A percentile compares a stretch with the other conserved stretches of the same genome.
These are phyloP conservation scores for Tuta absoluta DNA, from an alignment of 2,888 invertebrate genomes.

Conservation along the genomic window DNA sequence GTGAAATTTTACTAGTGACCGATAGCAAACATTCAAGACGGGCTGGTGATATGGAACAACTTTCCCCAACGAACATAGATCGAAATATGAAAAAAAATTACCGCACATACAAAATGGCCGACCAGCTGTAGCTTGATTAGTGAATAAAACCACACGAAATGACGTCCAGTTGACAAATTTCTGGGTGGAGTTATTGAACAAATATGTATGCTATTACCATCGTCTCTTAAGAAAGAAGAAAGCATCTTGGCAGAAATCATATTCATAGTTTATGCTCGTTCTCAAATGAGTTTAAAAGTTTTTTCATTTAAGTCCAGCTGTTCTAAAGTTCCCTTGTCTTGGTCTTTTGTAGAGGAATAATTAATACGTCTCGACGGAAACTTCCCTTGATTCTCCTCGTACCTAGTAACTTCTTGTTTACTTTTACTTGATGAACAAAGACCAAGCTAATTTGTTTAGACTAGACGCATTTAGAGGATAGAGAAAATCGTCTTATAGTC, in stretches of 20 bases:
- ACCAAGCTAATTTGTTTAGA: neutral
- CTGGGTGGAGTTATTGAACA: too few relatives aligned
- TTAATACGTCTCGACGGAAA: slow-evolving; percentile 1
- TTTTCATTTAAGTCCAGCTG: neutral
- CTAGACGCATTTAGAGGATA: neutral
- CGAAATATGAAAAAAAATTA: too few relatives aligned
- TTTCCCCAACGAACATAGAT: too few relatives aligned
- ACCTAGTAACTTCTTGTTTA: slow-evolving; percentile 8
- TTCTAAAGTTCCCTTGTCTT: slow-evolving; percentile 10
- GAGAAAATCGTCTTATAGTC: neutral
- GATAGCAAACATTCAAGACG: too few relatives aligned
- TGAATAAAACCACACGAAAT: too few relatives aligned
- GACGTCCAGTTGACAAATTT: too few relatives aligned
- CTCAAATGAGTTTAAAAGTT: neutral
- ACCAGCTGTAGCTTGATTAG: too few relatives aligned
- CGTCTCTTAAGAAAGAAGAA: neutral
- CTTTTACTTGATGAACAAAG: neutral
- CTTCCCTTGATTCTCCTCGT: neutral
- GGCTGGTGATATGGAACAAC: too few relatives aligned
- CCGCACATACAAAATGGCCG: too few relatives aligned
- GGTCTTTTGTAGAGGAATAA: slow-evolving; percentile 4
- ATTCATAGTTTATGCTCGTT: neutral
- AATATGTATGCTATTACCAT: too few relatives aligned
- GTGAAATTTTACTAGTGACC: too few relatives aligned
- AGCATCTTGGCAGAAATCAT: neutral